Percentiles rank a stretch among this genome's conserved stretches.
phyloP scores from a whole-genome alignment of 2,113 vertebrate genomes.

The Grammomys surdaster region DNA sequence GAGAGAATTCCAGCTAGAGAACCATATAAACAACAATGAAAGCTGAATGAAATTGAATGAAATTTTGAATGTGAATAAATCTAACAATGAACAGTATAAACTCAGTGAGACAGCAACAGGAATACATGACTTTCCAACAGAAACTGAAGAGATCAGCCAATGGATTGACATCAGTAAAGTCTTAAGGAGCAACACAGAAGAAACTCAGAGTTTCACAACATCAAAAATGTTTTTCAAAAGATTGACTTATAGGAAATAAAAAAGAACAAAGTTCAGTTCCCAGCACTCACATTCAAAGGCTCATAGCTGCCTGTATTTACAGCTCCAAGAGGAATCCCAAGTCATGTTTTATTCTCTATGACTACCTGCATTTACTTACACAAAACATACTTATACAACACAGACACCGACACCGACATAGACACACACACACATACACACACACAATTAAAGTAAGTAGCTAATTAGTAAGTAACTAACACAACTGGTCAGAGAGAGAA shows the following conservation, averaged over 20 bases:
- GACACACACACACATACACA: background rate
- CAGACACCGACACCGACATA: accelerated
- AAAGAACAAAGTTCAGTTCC: background rate
- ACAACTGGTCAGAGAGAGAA: background rate
- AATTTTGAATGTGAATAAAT: background rate
- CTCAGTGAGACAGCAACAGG: background rate
- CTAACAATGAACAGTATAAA: background rate
- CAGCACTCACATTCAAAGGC: background rate
- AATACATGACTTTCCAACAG: background rate
- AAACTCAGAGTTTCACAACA: background rate
- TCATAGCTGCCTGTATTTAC: background rate
- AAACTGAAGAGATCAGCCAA: background rate
- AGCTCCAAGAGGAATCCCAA: background rate
- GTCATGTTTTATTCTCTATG: background rate
- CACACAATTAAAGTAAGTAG: no score
- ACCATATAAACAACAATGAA: background rate
- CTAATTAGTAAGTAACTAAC: background rate
- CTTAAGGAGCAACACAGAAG: background rate
- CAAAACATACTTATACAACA: background rate
- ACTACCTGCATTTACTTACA: background rate
- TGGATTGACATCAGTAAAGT: background rate
- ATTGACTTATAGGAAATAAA: background rate
- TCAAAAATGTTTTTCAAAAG: background rate
- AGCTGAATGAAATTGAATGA: background rate
- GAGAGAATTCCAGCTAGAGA: background rate